phyloP scores from a whole-genome alignment of 2,888 invertebrate genomes.

The Drosophila setosimentum region DNA sequence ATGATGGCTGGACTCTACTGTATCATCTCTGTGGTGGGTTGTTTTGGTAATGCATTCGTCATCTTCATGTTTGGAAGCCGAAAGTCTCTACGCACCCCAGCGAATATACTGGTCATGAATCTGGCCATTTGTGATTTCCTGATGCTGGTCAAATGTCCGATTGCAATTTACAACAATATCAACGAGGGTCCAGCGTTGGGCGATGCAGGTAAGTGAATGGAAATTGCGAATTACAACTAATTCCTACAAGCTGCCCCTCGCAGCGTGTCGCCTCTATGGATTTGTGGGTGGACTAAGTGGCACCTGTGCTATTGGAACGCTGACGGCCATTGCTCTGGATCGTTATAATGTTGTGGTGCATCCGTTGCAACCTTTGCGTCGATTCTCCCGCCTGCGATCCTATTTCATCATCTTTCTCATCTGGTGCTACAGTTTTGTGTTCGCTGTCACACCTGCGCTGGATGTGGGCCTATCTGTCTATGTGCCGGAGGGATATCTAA shows the following conservation, averaged over 20 bases:
- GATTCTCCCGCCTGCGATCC: constrained; percentile 88
- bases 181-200: constrained; percentile 90
- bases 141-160: constrained; percentile 90
- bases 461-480: constrained; percentile 91
- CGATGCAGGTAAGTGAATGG: constrained; percentile 87
- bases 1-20: constrained; percentile 88
- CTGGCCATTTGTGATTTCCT: constrained; percentile 91
- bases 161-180: constrained; percentile 91
- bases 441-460: constrained; percentile 89
- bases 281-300: constrained; percentile 93
- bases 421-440: constrained; percentile 91
- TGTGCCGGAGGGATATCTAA: constrained; percentile 93
- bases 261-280: constrained; percentile 92
- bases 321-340: constrained; percentile 92
- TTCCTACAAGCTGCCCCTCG: neutral
- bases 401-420: constrained; percentile 87
- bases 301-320: constrained; percentile 91
- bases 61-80: constrained; percentile 90
- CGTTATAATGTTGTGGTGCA: constrained; percentile 93
- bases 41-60: constrained; percentile 90
- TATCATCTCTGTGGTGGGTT: constrained; percentile 88
- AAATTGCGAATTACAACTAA: neutral
- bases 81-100: constrained; percentile 90
- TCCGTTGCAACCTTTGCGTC: constrained; percentile 89
- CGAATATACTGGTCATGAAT: constrained; percentile 91